Evolutionary conservation across 1,140 invertebrate genomes (phyloP), one percentile per base, ranked within the genome.

Genomic region (Gonioctena quinquepunctata): DNA sequence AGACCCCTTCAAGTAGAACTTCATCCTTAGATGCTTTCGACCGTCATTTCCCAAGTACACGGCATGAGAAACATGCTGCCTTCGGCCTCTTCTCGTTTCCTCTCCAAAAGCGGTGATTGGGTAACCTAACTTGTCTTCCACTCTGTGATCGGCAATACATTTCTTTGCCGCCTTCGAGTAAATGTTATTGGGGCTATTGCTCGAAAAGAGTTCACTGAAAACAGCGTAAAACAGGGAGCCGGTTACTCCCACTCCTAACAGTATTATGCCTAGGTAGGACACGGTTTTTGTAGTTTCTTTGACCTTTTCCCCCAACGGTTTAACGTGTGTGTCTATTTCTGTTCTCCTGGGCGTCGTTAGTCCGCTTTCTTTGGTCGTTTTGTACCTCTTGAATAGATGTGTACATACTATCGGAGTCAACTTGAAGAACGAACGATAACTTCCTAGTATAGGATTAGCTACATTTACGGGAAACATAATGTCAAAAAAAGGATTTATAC

Each of bases 21-120:
- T 89, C 90, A 97, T 94, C 76, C 93, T 88, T 84, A 97, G 89
- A 77, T 92, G 90, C 73, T 91, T 89, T 13, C 88, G 86, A 21
- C 92, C 94, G 83, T 94, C 88, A 33, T 90, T 89, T 66, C 90
- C 86, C 18, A 49, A 82, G 91, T 95, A 71, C 90, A 86, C n/a
- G 27, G 84, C 83, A 85, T 95, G 91, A 69, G 92, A 94, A 71
- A 84, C 90, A 88, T 87, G 87, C 70, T 87, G 87, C 3, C 93
- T 83, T 65, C 94, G 86, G 50, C 95, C 90, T 73, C 94, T 86
- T 27, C 90, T 86, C 16, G 90, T 92, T 81, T 94, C 91, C 83
- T 96, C 94, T 2, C 95, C 95, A 83, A 89, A 95, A 25, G 92
- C 93, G 83, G 92, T 95, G 16, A 97, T 92, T n/a, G 94, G 94